Evolutionary conservation across 2,797 vertebrate species (phyloP).

Genomic region (Pagetopsis macropterus): DNA sequence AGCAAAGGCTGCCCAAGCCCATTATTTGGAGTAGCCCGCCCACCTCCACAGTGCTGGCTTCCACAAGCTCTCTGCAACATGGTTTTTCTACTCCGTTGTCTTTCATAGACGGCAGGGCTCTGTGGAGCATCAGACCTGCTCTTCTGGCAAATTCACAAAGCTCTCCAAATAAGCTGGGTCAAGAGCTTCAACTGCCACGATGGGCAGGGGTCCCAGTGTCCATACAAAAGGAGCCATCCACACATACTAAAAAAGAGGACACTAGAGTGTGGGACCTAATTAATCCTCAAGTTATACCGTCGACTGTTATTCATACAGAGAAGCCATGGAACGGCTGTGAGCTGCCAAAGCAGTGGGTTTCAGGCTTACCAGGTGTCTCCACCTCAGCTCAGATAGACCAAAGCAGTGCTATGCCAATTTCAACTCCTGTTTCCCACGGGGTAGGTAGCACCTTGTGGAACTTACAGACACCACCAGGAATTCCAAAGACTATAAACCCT

Average conservation of each 20-base stretch:
- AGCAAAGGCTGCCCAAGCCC: conserved; percentile 59
- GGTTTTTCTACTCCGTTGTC: conserved; percentile 54
- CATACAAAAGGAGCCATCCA: conserved; percentile 57
- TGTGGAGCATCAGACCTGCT: conserved; percentile 72
- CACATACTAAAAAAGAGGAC: conserved; percentile 71
- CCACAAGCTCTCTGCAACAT: conserved; percentile 59
- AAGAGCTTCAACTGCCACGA: conserved; percentile 69
- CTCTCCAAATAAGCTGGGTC: conserved; percentile 59
- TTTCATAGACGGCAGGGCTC: conserved; percentile 72
- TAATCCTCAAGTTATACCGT: conserved; percentile 57
- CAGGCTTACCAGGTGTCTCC: conserved; percentile 62
- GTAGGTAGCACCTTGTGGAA: conserved; percentile 72
- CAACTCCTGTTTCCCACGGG: conserved; percentile 63
- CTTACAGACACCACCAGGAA: conserved; percentile 68
- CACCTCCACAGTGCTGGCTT: conserved; percentile 51
- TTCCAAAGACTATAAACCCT: conserved; percentile 72
- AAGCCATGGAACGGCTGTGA: conserved; percentile 71
- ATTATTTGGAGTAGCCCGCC: conserved; percentile 61
- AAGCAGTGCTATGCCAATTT: conserved; percentile 66
- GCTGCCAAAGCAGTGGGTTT: conserved; percentile 67
- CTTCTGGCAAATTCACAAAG: conserved; percentile 58
- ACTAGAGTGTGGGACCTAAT: conserved; percentile 59
- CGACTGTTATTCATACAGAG: conserved; percentile 71
- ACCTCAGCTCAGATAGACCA: conserved; percentile 73
- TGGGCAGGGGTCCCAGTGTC: conserved; percentile 59